Percentiles rank a stretch among this genome's conserved stretches.
phyloP scores from a whole-genome alignment of 2,888 invertebrate genomes.

The Trichopria drosophilae region DNA sequence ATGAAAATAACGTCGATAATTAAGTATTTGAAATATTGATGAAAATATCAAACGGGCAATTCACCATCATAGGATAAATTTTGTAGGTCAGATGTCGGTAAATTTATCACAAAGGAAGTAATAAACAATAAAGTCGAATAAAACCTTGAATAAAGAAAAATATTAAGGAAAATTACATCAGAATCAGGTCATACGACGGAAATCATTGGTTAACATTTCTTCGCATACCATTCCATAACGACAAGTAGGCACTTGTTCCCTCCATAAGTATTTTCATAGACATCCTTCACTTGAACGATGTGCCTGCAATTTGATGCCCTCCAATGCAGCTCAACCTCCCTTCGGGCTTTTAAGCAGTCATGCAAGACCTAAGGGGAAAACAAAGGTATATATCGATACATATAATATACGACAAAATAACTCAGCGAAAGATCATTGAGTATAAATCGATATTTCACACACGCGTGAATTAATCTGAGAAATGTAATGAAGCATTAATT shows the following conservation, averaged over 20 bases:
- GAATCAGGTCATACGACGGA: background rate
- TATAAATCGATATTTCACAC: too few species aligned
- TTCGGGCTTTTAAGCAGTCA: slow-evolving; percentile 87
- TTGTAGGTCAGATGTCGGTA: background rate
- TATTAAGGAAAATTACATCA: background rate
- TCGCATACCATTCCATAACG: slow-evolving; percentile 93
- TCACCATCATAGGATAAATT: too few species aligned
- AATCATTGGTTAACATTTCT: slow-evolving; percentile 1
- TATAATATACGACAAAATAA: too few species aligned
- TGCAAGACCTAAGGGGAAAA: slow-evolving; percentile 89
- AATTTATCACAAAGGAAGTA: background rate
- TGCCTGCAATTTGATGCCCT: slow-evolving; percentile 86
- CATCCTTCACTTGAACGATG: slow-evolving; percentile 90
- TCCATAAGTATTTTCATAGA: slow-evolving; percentile 95
- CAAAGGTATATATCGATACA: too few species aligned
- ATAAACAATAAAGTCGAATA: background rate
- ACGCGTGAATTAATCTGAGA: too few species aligned
- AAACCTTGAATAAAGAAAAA: background rate
- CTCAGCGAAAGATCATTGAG: too few species aligned
- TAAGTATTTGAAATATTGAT: too few species aligned
- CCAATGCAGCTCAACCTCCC: slow-evolving; percentile 97
- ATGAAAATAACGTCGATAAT: too few species aligned
- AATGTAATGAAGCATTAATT: too few species aligned
- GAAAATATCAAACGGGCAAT: too few species aligned
- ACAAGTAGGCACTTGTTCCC: slow-evolving; percentile 90